Base-by-base conservation (phyloP, 2,888 invertebrate species). In the Pollenia amentaria region DNA sequence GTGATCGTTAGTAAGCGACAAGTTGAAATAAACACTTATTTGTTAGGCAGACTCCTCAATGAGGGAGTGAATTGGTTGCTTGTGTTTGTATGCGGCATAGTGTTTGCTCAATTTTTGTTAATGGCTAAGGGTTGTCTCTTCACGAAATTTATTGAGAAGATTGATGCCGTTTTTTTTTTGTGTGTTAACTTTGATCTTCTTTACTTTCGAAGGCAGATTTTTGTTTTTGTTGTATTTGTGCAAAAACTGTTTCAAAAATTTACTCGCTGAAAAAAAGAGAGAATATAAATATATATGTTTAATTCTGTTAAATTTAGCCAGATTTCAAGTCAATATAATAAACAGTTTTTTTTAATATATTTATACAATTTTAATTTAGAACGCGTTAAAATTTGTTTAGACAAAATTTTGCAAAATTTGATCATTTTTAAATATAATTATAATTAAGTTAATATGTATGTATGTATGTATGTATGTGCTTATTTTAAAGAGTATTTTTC, bases 101-200 rank as follows among this genome's bases (percentile, higher is more conserved):
- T 38, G 14, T 55, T 8, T 3, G 51, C 42, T 42, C 42, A 29
- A 40, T 77, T 44, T 65, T 55, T 42, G 4, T 42, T 44, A 53
- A 18, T 10, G 4, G 12, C 10, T 29, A 51, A 29, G 14, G 12
- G n/a, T 69, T 48, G 38, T 67, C 67, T 67, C 7, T 55, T 53
- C n/a, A 38, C 4, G 14, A 62, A 21, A 18, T 64, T 55, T n/a
- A 2, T 57, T 55, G 29, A 83, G 12, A 72, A 21, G 16, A 40
- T 57, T 72, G 55, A 55, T 64, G 76, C 55, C 18, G 38, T 64
- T 57, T 14, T 14, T 72, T 21, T 53, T 29, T 64, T 57, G 40
- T 57, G 29, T 18, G n/a, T 40, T 70, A 67, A 21, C 11, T 18
- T 73, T 40, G 9, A 51, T 29, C 38, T 38, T 57, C n/a, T 42